A percentile compares a stretch with the other conserved stretches of the same genome.
Evolutionary conservation across 2,888 invertebrate genomes (phyloP).

Genomic region (Leucania comma): DNA sequence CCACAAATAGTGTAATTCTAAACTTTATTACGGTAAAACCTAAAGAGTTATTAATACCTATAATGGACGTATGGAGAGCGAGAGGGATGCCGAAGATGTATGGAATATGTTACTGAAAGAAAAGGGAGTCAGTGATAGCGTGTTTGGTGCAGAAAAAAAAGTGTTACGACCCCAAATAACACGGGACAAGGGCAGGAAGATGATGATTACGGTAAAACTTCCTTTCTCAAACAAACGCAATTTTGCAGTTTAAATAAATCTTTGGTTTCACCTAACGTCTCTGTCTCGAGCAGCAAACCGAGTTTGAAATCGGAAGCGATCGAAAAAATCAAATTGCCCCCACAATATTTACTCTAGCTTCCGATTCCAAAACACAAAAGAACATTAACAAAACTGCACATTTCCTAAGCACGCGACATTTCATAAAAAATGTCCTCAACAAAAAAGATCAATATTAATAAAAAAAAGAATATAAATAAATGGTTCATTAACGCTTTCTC

Average conservation of each 20-base stretch:
- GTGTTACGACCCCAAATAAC: no score
- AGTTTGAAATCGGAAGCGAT: background rate
- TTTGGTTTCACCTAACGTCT: background rate
- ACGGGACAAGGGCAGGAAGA: no score
- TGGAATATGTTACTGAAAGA: no score
- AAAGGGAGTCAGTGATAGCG: no score
- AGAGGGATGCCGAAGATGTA: no score
- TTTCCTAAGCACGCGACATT: slow-evolving; percentile 53
- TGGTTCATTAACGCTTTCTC: slow-evolving; percentile 85
- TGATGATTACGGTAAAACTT: background rate
- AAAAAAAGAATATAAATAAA: slow-evolving; percentile 68
- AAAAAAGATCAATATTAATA: slow-evolving; percentile 60
- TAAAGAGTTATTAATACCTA: background rate
- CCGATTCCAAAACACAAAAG: slow-evolving; percentile 24
- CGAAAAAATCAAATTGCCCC: background rate
- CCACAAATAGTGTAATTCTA: slow-evolving; percentile 8
- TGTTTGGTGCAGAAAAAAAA: no score
- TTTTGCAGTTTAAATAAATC: background rate
- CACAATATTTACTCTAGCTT: slow-evolving; percentile 21
- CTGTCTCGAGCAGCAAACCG: background rate
- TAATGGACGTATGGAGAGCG: no score
- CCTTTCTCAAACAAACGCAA: background rate
- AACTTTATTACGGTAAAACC: background rate
- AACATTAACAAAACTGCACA: slow-evolving; percentile 50
- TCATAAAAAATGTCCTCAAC: slow-evolving; percentile 43